Base-by-base conservation (phyloP, 2,888 invertebrate species). In the Hemicrepidius hirtus region DNA sequence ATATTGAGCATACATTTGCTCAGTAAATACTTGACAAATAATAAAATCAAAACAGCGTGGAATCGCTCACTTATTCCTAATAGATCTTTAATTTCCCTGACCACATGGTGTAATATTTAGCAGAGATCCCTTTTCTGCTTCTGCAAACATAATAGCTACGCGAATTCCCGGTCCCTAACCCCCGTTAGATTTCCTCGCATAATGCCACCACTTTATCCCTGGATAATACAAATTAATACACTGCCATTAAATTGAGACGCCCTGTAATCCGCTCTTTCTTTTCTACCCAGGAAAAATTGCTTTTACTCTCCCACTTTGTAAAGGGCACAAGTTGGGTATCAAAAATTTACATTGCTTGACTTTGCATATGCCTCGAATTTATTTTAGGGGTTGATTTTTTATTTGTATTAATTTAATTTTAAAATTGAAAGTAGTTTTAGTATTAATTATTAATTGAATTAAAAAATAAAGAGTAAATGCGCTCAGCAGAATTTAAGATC, bases 181-280 rank as follows among this genome's bases (percentile, higher is more conserved):
- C 82, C 79, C n/a, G n/a, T n/a, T 78, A 84, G 83, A 82, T 84
- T 84, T 83, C 82, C 80, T 80, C 83, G 65, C 82, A 83, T 84
- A 84, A 84, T 84, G 81, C 84, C 84, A 82, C 81, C 84, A 83
- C 84, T 84, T 84, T 82, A 85, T 85, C 85, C 84, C 80, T 80
- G 76, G 82, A 83, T 85, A 85, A 85, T 84, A 85, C 85, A 85
- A 85, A 85, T 85, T 85, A 85, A 85, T 85, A 84, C 85, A 82
- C 81, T 80, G 79, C 84, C 80, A 84, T 85, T 85, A 85, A 83
- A 84, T 83, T 79, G 84, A 84, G 82, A 84, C 83, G 82, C 82
- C 79, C 82, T 77, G 76, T 83, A 84, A 85, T 84, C 85, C 68
- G 24, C 57, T 72, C 63, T 20, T 57, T 57, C 12, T 64, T 32